phyloP scores from a whole-genome alignment of 2,113 vertebrate species.

The Seriola dumerili region DNA sequence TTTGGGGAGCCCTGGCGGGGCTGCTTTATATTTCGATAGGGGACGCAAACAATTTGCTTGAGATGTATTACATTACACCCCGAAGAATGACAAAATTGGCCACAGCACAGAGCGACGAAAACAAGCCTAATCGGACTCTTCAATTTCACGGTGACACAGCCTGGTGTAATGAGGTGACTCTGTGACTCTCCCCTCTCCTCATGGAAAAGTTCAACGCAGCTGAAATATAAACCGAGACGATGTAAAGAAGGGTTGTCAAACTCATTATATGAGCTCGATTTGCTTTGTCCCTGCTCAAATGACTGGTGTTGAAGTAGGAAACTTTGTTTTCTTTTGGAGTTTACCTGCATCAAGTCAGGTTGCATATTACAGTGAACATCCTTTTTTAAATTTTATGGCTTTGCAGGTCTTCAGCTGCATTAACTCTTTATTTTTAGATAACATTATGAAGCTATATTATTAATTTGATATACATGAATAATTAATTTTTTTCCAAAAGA shows the following conservation, averaged over 20 bases:
- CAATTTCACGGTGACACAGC: conserved; percentile 81
- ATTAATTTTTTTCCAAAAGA: background rate
- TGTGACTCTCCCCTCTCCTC: conserved; percentile 27
- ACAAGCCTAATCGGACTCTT: conserved; percentile 79
- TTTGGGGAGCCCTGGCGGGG: conserved; percentile 65
- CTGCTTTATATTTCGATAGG: conserved; percentile 69
- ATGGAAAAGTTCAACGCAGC: conserved; percentile 45
- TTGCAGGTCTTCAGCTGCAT: background rate
- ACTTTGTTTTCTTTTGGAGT: background rate
- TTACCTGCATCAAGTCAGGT: background rate
- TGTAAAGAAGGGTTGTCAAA: conserved; percentile 27
- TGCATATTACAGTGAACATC: background rate
- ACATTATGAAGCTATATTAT: background rate
- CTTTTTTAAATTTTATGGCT: background rate
- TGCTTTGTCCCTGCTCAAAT: conserved; percentile 16
- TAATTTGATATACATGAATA: background rate
- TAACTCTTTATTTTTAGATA: background rate
- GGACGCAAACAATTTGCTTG: conserved; percentile 81
- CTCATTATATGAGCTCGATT: conserved; percentile 36
- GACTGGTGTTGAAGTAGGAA: background rate
- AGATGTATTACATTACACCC: conserved; percentile 78
- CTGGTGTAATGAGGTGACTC: conserved; percentile 73
- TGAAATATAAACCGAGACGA: conserved; percentile 41
- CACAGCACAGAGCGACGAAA: conserved; percentile 58
- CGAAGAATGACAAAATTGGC: conserved; percentile 78